These are phyloP conservation scores for Macrotus californicus DNA, from an alignment of 2,113 vertebrate genomes.

Conservation along the genomic window DNA sequence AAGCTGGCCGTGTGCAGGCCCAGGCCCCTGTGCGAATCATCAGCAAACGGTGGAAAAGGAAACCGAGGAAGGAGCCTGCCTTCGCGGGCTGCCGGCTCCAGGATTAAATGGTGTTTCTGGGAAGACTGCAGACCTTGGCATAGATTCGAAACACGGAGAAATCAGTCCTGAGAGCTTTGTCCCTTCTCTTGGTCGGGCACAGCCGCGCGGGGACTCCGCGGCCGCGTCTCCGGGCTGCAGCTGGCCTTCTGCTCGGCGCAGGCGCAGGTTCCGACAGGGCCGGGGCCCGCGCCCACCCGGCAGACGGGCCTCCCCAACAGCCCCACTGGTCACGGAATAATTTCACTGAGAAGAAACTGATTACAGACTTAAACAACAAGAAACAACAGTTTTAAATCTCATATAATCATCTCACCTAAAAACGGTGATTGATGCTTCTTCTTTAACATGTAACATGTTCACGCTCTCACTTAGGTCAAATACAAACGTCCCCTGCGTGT, in stretches of 20 bases:
- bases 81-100: neutral
- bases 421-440: neutral
- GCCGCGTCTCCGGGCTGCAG: too few species aligned
- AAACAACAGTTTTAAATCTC: neutral
- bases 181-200: accelerated
- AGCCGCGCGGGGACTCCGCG: accelerated
- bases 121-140: neutral
- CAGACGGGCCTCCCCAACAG: too few species aligned
- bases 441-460: neutral
- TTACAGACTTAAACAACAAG: neutral
- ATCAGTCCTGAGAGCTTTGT: neutral
- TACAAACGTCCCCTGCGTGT: neutral
- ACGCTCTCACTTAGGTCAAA: neutral
- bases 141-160: neutral
- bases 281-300: too few species aligned
- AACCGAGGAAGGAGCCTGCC: neutral
- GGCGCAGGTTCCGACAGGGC: neutral
- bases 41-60: constrained; percentile 17
- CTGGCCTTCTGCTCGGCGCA: neutral
- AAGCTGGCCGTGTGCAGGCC: constrained; percentile 46
- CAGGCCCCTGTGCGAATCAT: constrained; percentile 24
- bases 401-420: neutral
- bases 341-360: neutral
- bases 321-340: neutral
- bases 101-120: neutral